Base-by-base conservation (phyloP, 2,113 vertebrate genomes). In the Pygoscelis adeliae region DNA sequence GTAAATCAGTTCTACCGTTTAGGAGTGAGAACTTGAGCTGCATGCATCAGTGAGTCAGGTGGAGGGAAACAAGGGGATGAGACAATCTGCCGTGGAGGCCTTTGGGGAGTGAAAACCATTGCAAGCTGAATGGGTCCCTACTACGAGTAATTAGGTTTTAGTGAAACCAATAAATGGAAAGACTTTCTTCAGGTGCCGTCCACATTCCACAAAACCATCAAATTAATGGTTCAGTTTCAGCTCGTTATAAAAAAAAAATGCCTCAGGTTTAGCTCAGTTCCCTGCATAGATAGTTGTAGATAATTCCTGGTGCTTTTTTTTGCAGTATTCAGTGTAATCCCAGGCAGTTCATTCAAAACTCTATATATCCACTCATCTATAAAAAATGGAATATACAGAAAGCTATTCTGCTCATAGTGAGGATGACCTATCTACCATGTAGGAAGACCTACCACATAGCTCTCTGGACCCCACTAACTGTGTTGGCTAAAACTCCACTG, bases 11-110 rank as follows among this genome's bases (percentile, higher is more conserved):
- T 6, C 11, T 44, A 12, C 46, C n/a, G 15, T 55, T 61, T 55
- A 77, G n/a, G 23, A 72, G 15, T 42, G 29, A 89, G 63, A 77
- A 50, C 12, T 55, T 56, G 12, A 22, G 10, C 30, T 83, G 50
- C 1, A 1, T 55, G 46, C 10, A 46, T 17, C 0, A 0, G 34
- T 49, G 50, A 25, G 10, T 44, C 34, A 58, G 30, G 23, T 36
- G 32, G n/a, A 61, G 22, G 10, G 16, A 63, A 79, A 67, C 6
- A 40, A 55, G 10, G 11, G 9, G 8, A 25, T 61, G 29, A 27
- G 40, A 49, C 22, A 27, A 9, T 1, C 10, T 81, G 15, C 26
- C 38, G 4, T 62, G 40, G 36, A 78, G 49, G 26, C 42, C 27
- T 53, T 12, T 52, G 44, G 26, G 40, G 19, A 70, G 22, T 5